Conservation (phyloP, 2,797 vertebrate genomes). For the Esox lucius region DNA sequence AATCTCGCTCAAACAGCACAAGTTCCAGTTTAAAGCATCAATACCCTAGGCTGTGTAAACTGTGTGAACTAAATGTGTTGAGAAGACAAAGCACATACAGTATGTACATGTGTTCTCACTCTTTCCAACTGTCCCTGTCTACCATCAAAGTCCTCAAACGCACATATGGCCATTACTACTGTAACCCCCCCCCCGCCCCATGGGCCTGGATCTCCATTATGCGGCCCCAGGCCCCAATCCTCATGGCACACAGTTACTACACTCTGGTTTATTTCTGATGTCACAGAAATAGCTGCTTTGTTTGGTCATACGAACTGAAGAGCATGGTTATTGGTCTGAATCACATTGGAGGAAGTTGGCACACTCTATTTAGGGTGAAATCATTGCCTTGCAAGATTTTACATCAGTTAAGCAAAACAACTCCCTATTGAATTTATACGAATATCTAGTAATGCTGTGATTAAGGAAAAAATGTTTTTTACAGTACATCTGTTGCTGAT, state of each 20-base stretch:
- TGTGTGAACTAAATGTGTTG: conserved; percentile 29
- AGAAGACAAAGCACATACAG: background rate
- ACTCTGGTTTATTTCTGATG: conserved; percentile 39
- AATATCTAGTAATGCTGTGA: conserved; percentile 9
- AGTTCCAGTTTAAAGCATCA: conserved; percentile 19
- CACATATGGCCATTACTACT: conserved; percentile 28
- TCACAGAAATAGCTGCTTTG: conserved; percentile 33
- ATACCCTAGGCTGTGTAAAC: conserved; percentile 21
- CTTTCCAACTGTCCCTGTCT: conserved; percentile 55
- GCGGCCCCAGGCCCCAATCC: conserved; percentile 49
- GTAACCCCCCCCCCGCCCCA: background rate
- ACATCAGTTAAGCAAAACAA: conserved; percentile 5
- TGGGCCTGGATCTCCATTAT: conserved; percentile 56
- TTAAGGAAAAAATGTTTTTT: conserved; percentile 9
- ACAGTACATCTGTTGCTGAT: conserved; percentile 53
- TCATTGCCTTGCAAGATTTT: conserved; percentile 9
- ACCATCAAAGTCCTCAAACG: conserved; percentile 63
- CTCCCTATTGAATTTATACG: background rate
- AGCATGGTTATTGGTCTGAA: conserved; percentile 6
- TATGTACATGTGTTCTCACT: conserved; percentile 36
- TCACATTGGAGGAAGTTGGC: background rate
- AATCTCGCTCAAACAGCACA: conserved; percentile 4
- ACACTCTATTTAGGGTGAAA: conserved; percentile 21
- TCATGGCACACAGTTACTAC: conserved; percentile 25
- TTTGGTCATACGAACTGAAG: conserved; percentile 15